Conservation (phyloP, 2,113 vertebrate genomes). For the Oncorhynchus keta region DNA sequence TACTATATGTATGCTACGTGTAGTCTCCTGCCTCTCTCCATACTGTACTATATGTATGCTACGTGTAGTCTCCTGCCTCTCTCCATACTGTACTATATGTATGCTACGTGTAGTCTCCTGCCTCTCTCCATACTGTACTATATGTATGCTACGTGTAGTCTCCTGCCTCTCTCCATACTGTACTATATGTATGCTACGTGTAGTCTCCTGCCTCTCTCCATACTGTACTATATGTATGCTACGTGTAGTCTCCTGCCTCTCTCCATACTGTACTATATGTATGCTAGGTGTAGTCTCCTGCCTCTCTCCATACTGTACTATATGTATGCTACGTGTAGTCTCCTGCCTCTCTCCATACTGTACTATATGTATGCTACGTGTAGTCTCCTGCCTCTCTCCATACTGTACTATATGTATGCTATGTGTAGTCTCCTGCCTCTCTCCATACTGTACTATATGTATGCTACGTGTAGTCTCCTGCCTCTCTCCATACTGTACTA, state of each 20-base stretch:
- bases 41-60: too few species aligned
- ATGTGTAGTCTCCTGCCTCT: neutral
- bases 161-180: neutral
- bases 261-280: neutral
- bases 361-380: neutral
- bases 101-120: neutral
- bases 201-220: neutral
- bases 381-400: neutral
- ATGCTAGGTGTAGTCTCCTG: neutral
- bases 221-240: too few species aligned
- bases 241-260: neutral
- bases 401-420: too few species aligned
- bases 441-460: neutral
- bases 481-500: neutral
- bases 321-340: neutral
- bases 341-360: conserved; percentile 3
- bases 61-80: neutral
- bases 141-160: neutral
- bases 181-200: neutral
- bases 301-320: neutral
- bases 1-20: neutral
- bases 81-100: neutral
- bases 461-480: neutral
- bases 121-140: neutral
- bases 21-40: neutral